Conservation (phyloP, 2,888 invertebrate genomes). For the Dryadula phaetusa region DNA sequence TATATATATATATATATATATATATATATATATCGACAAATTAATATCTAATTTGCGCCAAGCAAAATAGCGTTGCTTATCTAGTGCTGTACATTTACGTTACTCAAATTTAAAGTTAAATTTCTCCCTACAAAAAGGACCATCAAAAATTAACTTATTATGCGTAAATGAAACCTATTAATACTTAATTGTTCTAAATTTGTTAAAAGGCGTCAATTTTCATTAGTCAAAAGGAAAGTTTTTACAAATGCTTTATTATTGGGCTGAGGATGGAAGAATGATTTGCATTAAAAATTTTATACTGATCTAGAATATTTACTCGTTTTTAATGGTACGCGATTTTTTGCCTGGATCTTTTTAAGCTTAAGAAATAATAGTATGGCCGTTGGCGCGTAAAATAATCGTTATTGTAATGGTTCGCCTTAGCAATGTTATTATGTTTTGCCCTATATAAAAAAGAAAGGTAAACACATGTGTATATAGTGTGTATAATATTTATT, state of each 20-base stretch:
- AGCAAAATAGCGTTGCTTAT: background rate
- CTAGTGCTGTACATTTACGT: background rate
- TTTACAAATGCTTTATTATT: constrained; percentile 22
- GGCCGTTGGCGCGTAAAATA: too few relatives aligned
- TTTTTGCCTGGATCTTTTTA: too few relatives aligned
- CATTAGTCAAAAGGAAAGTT: constrained; percentile 36
- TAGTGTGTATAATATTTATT: too few relatives aligned
- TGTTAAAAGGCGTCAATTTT: constrained; percentile 35
- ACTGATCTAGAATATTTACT: background rate
- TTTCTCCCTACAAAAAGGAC: background rate
- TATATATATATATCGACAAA: too few relatives aligned
- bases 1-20: too few relatives aligned
- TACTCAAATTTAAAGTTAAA: constrained; percentile 2
- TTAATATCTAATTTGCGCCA: too few relatives aligned
- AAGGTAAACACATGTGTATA: too few relatives aligned
- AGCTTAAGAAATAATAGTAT: too few relatives aligned
- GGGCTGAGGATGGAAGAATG: background rate
- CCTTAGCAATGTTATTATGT: too few relatives aligned
- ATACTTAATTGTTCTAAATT: constrained; percentile 38
- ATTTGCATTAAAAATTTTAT: constrained; percentile 10
- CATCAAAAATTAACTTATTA: constrained; percentile 9
- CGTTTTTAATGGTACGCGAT: too few relatives aligned
- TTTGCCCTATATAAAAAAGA: too few relatives aligned
- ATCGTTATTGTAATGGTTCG: too few relatives aligned
- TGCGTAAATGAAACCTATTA: constrained; percentile 33